These are phyloP conservation scores for Lepus timidus DNA, from an alignment of 2,113 vertebrate species.

Conservation along the genomic window DNA sequence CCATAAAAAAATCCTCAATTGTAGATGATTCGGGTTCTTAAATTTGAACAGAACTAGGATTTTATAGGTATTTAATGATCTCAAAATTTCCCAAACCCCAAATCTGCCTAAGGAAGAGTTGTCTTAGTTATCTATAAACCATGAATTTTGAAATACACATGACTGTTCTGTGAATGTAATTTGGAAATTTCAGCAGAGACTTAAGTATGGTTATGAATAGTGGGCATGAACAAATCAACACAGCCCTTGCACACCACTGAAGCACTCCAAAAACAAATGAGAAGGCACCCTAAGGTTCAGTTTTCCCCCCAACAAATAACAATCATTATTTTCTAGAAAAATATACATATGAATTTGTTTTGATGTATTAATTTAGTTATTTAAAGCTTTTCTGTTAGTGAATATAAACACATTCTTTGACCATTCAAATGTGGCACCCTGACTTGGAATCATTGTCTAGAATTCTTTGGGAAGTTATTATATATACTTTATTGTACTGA, in stretches of 20 bases:
- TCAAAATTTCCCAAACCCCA: conserved; percentile 14
- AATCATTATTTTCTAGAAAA: conserved; percentile 46
- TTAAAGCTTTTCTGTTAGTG: neutral
- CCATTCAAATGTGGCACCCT: neutral
- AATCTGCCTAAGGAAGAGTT: neutral
- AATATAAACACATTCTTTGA: neutral
- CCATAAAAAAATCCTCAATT: neutral
- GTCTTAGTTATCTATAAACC: neutral
- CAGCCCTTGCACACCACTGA: neutral
- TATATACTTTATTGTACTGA: neutral
- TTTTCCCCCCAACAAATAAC: neutral
- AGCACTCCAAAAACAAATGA: neutral
- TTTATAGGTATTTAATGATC: neutral
- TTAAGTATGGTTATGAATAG: neutral
- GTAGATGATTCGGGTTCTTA: neutral
- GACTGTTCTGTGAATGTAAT: neutral
- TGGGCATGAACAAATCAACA: too few species aligned
- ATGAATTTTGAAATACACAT: neutral
- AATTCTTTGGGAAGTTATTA: neutral
- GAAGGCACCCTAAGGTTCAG: neutral
- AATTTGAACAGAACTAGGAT: neutral
- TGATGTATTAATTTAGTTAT: neutral
- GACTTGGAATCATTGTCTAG: neutral
- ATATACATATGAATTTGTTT: neutral
- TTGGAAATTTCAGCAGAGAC: conserved; percentile 7